Percentiles rank a stretch among this genome's conserved stretches.
These are phyloP conservation scores for Chaetura pelagica DNA, from an alignment of 2,113 vertebrate genomes.

Conservation along the genomic window DNA sequence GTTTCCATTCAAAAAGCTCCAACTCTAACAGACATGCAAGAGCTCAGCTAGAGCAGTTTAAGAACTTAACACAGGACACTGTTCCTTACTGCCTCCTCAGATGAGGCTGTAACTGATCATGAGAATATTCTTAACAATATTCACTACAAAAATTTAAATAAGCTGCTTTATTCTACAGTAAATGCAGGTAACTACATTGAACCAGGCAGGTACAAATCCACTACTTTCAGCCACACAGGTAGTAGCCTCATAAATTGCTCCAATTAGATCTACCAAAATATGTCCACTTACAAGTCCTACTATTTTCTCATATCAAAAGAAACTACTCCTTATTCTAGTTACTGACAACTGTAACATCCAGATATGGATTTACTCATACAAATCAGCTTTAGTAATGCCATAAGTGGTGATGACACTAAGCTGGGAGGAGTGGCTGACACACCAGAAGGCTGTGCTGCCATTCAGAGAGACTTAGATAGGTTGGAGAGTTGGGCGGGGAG, in stretches of 20 bases:
- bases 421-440: no score
- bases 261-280: neutral
- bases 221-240: neutral
- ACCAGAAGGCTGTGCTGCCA: no score
- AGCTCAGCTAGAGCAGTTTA: neutral
- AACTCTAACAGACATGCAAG: accelerated
- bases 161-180: neutral
- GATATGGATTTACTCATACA: neutral
- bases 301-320: neutral
- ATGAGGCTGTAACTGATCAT: neutral
- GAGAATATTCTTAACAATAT: neutral
- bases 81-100: neutral
- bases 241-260: neutral
- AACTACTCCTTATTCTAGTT: neutral
- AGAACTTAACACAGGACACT: neutral
- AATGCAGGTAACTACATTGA: neutral
- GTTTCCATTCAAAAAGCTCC: neutral
- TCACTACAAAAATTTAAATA: neutral
- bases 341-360: neutral
- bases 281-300: neutral
- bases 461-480: no score
- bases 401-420: no score
- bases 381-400: neutral
- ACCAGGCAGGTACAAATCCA: neutral
- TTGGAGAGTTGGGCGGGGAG: no score